Evolutionary conservation across 2,797 vertebrate genomes (phyloP), one percentile per base, ranked within the genome.

Genomic region (Aeoliscus strigatus): DNA sequence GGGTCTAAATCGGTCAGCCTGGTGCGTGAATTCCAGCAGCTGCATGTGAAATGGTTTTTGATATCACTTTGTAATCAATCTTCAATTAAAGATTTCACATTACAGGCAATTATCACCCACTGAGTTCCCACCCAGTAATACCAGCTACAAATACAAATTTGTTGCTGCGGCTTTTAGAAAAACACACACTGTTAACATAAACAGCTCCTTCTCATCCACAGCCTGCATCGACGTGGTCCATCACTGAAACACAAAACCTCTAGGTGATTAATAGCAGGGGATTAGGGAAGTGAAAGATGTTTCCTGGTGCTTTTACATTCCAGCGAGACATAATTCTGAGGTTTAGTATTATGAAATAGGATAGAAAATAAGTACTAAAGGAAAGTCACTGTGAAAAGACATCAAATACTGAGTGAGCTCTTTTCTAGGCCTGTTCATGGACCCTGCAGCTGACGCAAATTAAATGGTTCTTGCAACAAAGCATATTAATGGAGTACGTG

Each of bases 291-390:
- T n/a, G 23, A 15, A 5, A 1, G 14, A 35, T 32, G 11, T 47
- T 75, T 65, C 52, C 42, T 13, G 55, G 29, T 60, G 54, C 42
- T 46, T 39, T n/a, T 14, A 9, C 13, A 26, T 52, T 26, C 38
- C 40, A 23, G 17, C 18, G 53, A 70, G 60, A 60, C 23, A 13
- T 38, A 11, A 37, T 38, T 47, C 14, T 56, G 14, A 2, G 2
- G 7, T 28, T 60, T 49, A 4, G 8, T 47, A 36, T 42, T 40
- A 37, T 28, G 16, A 51, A 44, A 40, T 5, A 8, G 13, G 30
- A 50, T 12, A 27, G 13, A 35, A 53, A 67, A 57, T 16, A 24
- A 50, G 21, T 33, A 10, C 17, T 21, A 11, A 32, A 32, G 29
- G 6, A 43, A 14, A 55, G 16, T 16, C 13, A 27, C 21, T 7